Base-by-base conservation (phyloP, 2,797 vertebrate genomes). In the Acridotheres tristis region DNA sequence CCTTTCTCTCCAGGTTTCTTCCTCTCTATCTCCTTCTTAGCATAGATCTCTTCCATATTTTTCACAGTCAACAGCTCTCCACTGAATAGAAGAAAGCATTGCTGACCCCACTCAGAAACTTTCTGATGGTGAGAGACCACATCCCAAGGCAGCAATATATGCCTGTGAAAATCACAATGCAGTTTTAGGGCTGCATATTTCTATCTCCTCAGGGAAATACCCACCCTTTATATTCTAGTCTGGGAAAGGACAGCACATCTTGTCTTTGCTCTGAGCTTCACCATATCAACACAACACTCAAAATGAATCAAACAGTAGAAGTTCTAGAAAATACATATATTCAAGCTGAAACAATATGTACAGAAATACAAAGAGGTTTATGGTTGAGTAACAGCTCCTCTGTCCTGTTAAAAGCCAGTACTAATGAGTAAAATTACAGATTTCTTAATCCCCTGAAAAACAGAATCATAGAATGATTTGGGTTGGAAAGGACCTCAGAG, bases 241-340 rank as follows among this genome's bases (percentile, higher is more conserved):
- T 54, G 42, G 26, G 30, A 50, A 71, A 66, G 7, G 16, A 59
- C 26, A 71, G 18, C 9, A 67, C 4, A 43, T 7, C 3, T 38
- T 42, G 6, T 36, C 27, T 80, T 57, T 47, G 30, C 29, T 63
- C 34, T 78, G 26, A 85, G 32, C 6, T 63, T 61, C 20, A 40
- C 50, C 50, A 0, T 23, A 23, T 36, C 21, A 61, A 45, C 6
- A 47, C 5, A 76, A 65, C 21, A 30, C 3, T 45, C 4, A 1
- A 50, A 85, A 67, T 17, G 0, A 50, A 65, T 54, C 25, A 72
- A 68, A 72, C 1, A 16, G 9, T 23, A 58, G 5, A 50, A 26
- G 11, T 54, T 81, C n/a, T 61, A 42, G 36, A 84, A 72, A 69
- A 77, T 8, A 59, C 18, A 26, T 63, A 11, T 30, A 50, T 75